Percentiles rank a stretch among this genome's conserved stretches.
phyloP scores from a whole-genome alignment of 2,888 invertebrate genomes.

The Drosophila mercatorum region DNA sequence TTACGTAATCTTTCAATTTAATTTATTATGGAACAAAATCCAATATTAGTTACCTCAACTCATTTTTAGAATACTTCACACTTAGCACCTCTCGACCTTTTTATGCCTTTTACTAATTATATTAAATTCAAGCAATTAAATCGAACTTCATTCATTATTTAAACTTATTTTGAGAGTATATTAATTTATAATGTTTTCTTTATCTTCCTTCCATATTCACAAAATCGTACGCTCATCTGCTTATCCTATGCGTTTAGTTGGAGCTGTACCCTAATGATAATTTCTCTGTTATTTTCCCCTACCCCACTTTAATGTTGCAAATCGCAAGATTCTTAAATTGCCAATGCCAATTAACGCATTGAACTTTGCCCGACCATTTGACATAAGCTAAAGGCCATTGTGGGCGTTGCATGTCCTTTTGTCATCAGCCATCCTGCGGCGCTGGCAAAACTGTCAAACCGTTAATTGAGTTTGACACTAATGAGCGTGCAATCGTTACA shows the following conservation, averaged over 20 bases:
- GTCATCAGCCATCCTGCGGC: constrained; percentile 23
- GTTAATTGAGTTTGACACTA: constrained; percentile 81
- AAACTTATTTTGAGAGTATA: too few species aligned
- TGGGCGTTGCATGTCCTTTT: constrained; percentile 2
- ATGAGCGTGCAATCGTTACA: constrained; percentile 79
- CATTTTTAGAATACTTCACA: too few species aligned
- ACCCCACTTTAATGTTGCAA: not conserved
- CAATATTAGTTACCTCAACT: too few species aligned
- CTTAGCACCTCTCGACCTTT: too few species aligned
- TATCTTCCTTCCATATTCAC: too few species aligned
- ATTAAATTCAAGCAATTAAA: too few species aligned
- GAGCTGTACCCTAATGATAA: not conserved
- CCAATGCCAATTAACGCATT: constrained; percentile 48
- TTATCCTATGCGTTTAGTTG: not conserved
- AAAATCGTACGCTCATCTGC: too few species aligned
- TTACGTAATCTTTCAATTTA: too few species aligned
- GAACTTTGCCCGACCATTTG: constrained; percentile 35
- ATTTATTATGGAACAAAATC: too few species aligned
- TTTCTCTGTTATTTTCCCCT: not conserved
- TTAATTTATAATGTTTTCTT: too few species aligned
- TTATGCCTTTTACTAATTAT: too few species aligned
- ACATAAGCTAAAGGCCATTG: constrained; percentile 19
- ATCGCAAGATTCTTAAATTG: constrained; percentile 9
- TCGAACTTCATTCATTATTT: too few species aligned
- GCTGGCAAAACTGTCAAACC: constrained; percentile 67